phyloP scores from a whole-genome alignment of 2,113 vertebrate species.

The Pollachius pollachius region DNA sequence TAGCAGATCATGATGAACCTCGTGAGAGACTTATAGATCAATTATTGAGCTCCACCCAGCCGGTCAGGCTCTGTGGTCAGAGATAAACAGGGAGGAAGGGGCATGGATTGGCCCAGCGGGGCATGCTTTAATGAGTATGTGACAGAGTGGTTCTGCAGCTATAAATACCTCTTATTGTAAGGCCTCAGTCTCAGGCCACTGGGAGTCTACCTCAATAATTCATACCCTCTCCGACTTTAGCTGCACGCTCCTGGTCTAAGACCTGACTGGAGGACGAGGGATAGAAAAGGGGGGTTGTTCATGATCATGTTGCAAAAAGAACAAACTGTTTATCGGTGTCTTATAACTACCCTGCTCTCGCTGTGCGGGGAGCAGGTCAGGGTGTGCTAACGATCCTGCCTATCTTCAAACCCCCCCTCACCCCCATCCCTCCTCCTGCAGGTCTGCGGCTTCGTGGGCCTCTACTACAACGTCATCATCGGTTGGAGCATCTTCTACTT shows the following conservation, averaged over 20 bases:
- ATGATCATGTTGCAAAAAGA: not conserved
- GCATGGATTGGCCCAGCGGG: not conserved
- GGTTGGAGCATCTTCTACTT: conserved; percentile 99
- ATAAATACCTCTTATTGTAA: conserved; percentile 69
- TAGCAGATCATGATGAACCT: too few species aligned
- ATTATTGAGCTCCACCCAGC: too few species aligned
- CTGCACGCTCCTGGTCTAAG: conserved; percentile 30
- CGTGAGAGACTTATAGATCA: too few species aligned
- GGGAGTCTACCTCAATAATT: conserved; percentile 77
- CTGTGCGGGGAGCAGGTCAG: not conserved
- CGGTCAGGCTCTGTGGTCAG: conserved; percentile 12
- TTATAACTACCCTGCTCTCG: not conserved
- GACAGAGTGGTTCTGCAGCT: conserved; percentile 56
- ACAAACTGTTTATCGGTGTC: not conserved
- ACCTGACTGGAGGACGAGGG: conserved; percentile 15
- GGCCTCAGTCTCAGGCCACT: conserved; percentile 37
- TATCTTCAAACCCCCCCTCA: too few species aligned
- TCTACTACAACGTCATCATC: conserved; percentile 98
- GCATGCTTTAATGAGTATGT: conserved; percentile 5
- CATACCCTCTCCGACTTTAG: conserved; percentile 44
- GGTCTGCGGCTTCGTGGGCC: conserved; percentile 95
- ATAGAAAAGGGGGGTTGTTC: not conserved
- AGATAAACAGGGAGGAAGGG: conserved; percentile 10
- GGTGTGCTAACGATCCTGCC: not conserved
- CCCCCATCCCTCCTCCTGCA: conserved; percentile 42